Base-by-base conservation (phyloP, 2,797 vertebrate species). In the Hypotaenidia okinawae region DNA sequence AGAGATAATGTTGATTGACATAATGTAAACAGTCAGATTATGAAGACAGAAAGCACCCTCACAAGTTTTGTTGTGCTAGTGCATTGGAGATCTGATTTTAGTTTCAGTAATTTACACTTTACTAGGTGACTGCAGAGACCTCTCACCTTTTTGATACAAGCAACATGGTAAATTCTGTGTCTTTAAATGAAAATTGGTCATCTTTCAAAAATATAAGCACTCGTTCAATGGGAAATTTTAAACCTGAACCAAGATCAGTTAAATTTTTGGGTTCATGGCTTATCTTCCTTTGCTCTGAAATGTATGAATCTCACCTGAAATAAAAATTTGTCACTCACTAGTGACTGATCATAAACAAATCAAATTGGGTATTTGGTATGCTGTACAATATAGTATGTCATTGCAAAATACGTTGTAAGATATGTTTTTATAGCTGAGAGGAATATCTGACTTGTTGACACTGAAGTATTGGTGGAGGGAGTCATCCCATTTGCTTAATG, bases 391-490 rank as follows among this genome's bases (percentile, higher is more conserved):
- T 2, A 49, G 14, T 43, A 21, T 23, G 41, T 59, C n/a, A 59
- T 59, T 17, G 19, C 32, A 73, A 90, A 89, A 77, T 64, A 33
- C 25, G 6, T 84, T 35, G 30, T 19, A 45, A 54, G 45, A 28
- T 57, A 24, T 66, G 55, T 30, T 94, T 88, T 78, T 68, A 19
- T 45, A 55, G 30, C 25, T 5, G 30, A 78, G 82, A 88, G 45
- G 86, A 90, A 75, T 30, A 68, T 41, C 45, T 89, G 68, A 58
- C 72, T 81, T 95, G 32, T 85, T 93, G 84, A 93, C 76, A 58
- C 30, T 72, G 73, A 72, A 81, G 27, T n/a, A 66, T 32, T 30
- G 62, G 58, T 75, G 32, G 9, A 10, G 16, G 15, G 23, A 58
- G 43, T 52, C 10, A 30, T 21, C 66, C n/a, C 22, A 14, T 70